These are phyloP conservation scores for Hystrix brachyura DNA, from an alignment of 2,113 vertebrate species.

Conservation along the genomic window DNA sequence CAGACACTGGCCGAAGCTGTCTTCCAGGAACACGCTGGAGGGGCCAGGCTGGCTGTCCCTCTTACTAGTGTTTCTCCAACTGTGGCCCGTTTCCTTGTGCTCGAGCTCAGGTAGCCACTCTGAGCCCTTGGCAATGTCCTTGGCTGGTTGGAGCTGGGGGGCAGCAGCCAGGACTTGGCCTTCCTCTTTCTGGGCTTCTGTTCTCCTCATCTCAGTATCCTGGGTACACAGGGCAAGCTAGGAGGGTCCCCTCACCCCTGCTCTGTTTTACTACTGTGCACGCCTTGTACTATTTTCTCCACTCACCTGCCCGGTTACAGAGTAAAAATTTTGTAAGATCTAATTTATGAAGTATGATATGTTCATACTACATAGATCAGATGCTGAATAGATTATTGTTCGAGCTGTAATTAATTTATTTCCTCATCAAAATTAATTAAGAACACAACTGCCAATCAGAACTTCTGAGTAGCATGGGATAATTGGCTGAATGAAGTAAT, in stretches of 20 bases:
- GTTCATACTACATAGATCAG: not conserved
- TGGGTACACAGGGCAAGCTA: not conserved
- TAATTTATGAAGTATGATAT: not conserved
- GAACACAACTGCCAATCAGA: slow-evolving; percentile 46
- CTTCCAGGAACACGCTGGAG: not conserved
- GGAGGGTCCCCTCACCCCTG: not conserved
- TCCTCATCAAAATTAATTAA: slow-evolving; percentile 59
- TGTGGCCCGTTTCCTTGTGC: slow-evolving; percentile 11
- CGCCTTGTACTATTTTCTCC: slow-evolving; percentile 3
- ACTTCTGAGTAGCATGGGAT: not conserved
- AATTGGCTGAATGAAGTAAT: slow-evolving; percentile 25
- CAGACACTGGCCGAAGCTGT: not conserved
- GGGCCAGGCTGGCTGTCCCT: not conserved
- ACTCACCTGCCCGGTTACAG: not conserved
- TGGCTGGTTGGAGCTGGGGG: not conserved
- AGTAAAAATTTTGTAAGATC: slow-evolving; percentile 14
- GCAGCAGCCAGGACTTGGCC: not conserved
- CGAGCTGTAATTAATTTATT: slow-evolving; percentile 27
- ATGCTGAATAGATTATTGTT: not conserved
- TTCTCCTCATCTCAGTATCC: not conserved
- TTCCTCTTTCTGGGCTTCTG: not conserved
- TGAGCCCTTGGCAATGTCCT: slow-evolving; percentile 40
- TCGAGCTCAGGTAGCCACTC: not conserved
- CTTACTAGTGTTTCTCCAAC: not conserved
- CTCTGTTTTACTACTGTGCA: not conserved